These are phyloP conservation scores for Nymphalis io DNA, from an alignment of 1,140 invertebrate genomes.

Conservation along the genomic window DNA sequence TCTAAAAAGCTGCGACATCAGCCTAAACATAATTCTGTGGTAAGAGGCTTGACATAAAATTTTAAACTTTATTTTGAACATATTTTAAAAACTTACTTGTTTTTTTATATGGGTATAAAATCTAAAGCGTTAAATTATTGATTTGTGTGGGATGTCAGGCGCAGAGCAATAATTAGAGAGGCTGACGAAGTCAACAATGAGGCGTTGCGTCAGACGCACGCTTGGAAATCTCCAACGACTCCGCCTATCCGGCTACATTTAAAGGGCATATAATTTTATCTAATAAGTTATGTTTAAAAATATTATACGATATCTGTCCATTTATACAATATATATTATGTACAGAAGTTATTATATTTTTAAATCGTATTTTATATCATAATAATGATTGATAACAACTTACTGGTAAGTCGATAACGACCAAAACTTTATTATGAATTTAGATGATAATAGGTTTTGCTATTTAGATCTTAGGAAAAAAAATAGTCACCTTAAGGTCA, in stretches of 20 bases:
- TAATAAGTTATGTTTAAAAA: neutral
- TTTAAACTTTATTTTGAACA: conserved; percentile 1
- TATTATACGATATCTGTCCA: neutral
- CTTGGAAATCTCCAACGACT: conserved; percentile 40
- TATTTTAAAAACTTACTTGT: conserved; percentile 18
- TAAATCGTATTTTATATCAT: no score
- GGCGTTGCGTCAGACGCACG: conserved; percentile 39
- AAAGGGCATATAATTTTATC: neutral
- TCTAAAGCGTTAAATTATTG: conserved; percentile 14
- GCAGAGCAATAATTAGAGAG: conserved; percentile 50
- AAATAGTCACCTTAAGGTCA: no score
- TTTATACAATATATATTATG: no score
- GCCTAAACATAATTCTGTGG: no score
- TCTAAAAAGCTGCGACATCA: no score
- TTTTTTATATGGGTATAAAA: conserved; percentile 8
- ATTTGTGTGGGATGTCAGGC: conserved; percentile 33
- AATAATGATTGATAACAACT: no score
- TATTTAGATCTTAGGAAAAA: no score
- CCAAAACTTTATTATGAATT: no score
- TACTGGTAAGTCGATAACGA: no score
- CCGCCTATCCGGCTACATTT: conserved; percentile 23
- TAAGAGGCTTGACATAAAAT: no score
- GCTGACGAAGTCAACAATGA: conserved; percentile 45
- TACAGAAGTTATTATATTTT: no score
- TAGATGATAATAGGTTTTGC: no score